Evolutionary conservation across 2,888 invertebrate species (phyloP), one percentile per base, ranked within the genome.

Genomic region (Synanthedon tipuliformis): DNA sequence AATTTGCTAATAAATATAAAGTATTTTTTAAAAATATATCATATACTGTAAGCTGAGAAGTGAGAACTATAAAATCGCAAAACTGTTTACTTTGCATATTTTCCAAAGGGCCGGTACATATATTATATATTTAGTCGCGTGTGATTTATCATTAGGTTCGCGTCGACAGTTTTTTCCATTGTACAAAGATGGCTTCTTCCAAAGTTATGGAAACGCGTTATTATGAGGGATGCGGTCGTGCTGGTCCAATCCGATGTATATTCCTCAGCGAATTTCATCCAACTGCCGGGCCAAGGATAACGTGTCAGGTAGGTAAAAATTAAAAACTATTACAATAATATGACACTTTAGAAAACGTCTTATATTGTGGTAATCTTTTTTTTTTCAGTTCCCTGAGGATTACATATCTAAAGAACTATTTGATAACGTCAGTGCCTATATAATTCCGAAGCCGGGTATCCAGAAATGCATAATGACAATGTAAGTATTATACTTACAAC

Each of bases 361-460:
- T 23, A 4, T 23, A 23, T 4, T 23, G 23, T 23, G 23, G 4
- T 23, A 23, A 23, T 23, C 5, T 5, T 23, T 12, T 18, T 49
- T 23, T 4, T 49, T 49, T 15, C 75, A 95, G 93, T 94, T 95
- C 54, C 98, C 98, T 5, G 93, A 94, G 66, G 94, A 96, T 71
- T 95, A 93, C 72, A 92, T 98, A 51, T 94, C 95, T 0, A 97
- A 97, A 78, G 97, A 98, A 67, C 90, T 94, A 16, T 98, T 98
- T 88, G 97, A 98, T 87, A 93, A 95, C 55, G 93, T 98, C 54
- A 96, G 95, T 73, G 95, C 95, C 23, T 98, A 96, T 73, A 96
- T 98, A 59, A 98, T 98, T 71, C 97, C 98, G 3, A 98, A 98
- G 80, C 94, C 94, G 34, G 95, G 97, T 69, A 89, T 98, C 41